These are phyloP conservation scores for Probaryconus sp. DNA, from an alignment of 1,140 invertebrate species.

Conservation along the genomic window DNA sequence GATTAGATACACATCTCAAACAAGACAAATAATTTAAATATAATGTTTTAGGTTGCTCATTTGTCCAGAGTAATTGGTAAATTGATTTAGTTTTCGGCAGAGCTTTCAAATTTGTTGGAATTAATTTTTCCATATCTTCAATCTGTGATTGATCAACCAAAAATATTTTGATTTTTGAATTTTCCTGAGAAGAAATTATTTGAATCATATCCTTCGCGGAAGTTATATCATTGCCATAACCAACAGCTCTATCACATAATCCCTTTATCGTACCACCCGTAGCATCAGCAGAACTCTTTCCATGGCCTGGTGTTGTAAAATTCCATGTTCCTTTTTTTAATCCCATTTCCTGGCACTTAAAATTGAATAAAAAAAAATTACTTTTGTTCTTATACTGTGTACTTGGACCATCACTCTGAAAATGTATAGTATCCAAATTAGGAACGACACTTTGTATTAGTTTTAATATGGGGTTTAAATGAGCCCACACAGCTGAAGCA, in stretches of 20 bases:
- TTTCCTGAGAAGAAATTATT: conserved; percentile 2
- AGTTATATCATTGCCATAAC: conserved; percentile 7
- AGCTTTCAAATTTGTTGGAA: too few species aligned
- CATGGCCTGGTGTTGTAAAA: conserved; percentile 17
- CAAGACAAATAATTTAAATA: conserved; percentile 20
- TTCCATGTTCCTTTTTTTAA: conserved; percentile 12
- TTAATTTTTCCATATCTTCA: conserved; percentile 3
- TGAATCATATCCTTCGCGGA: conserved; percentile 7
- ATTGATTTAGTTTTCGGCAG: too few species aligned
- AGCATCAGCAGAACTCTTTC: conserved; percentile 28
- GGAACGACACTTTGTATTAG: conserved; percentile 7
- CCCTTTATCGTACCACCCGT: conserved; percentile 9
- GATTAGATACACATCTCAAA: not conserved
- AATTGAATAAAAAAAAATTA: conserved; percentile 17
- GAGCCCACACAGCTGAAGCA: conserved; percentile 13
- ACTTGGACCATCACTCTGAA: conserved; percentile 28
- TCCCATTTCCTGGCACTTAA: conserved; percentile 11
- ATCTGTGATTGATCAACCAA: conserved; percentile 12
- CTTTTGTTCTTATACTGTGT: conserved; percentile 37
- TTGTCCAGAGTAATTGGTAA: conserved; percentile 27
- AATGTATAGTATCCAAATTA: conserved; percentile 6
- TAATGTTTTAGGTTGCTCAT: conserved; percentile 12
- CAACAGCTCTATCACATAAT: conserved; percentile 15
- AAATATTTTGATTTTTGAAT: conserved; percentile 23
- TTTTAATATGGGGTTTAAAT: conserved; percentile 16